These are phyloP conservation scores for Margarornis squamiger DNA, from an alignment of 2,797 vertebrate species.

Conservation along the genomic window DNA sequence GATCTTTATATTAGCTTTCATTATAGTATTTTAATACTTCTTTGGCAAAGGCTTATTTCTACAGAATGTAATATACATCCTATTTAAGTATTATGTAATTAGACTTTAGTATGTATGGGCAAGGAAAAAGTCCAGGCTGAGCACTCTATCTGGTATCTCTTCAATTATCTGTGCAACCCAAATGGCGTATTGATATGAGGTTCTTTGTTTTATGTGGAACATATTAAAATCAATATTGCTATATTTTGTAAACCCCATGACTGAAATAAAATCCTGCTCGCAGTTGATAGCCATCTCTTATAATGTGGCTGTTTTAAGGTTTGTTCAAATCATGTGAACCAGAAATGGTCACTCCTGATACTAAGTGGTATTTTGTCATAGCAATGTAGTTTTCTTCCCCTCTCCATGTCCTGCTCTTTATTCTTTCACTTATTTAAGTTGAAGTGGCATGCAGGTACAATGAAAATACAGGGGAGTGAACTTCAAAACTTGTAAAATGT, in stretches of 20 bases:
- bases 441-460: not conserved
- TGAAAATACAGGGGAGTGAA: not conserved
- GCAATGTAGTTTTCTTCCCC: not conserved
- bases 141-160: not conserved
- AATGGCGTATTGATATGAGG: not conserved
- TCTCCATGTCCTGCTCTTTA: not conserved
- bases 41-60: conserved; percentile 25
- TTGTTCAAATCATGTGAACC: not conserved
- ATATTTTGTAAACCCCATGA: conserved; percentile 26
- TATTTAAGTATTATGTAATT: conserved; percentile 14
- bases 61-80: not conserved
- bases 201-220: not conserved
- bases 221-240: not conserved
- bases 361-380: not conserved
- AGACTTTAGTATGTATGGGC: not conserved
- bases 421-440: not conserved
- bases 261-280: conserved; percentile 45
- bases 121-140: not conserved
- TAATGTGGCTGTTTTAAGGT: not conserved
- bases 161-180: conserved; percentile 28
- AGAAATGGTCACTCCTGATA: not conserved
- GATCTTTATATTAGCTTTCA: not conserved
- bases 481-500: not conserved
- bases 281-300: not conserved
- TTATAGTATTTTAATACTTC: conserved; percentile 28